Evolutionary conservation across 2,888 invertebrate genomes (phyloP).

Genomic region (Dascillus cervinus): DNA sequence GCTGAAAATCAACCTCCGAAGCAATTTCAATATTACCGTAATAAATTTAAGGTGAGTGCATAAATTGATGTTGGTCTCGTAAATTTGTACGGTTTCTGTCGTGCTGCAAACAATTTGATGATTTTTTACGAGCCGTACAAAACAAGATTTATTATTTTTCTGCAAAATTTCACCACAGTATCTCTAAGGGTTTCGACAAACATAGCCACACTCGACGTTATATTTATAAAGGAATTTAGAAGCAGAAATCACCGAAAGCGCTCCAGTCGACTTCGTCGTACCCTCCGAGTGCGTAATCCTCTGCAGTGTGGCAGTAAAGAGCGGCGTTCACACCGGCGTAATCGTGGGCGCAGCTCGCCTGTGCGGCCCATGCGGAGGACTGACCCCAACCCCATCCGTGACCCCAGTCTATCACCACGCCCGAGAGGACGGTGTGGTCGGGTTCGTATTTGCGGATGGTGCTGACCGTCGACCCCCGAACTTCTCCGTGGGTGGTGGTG

Average conservation of each 20-base stretch:
- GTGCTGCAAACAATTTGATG: no score
- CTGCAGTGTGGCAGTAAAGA: conserved; percentile 40
- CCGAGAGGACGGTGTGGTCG: conserved; percentile 37
- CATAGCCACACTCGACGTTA: no score
- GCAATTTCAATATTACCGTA: no score
- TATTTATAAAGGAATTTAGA: conserved; percentile 46
- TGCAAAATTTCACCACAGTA: no score
- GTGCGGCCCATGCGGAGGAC: conserved; percentile 48
- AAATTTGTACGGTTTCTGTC: no score
- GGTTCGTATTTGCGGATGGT: conserved; percentile 19
- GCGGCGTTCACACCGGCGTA: conserved; percentile 55
- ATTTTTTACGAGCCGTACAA: no score
- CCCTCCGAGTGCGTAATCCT: conserved; percentile 49
- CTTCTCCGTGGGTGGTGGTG: no score
- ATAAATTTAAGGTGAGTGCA: no score
- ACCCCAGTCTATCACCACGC: conserved; percentile 51
- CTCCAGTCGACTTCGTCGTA: conserved; percentile 62
- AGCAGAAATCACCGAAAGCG: conserved; percentile 59
- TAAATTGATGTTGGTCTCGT: no score
- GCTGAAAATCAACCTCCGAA: no score
- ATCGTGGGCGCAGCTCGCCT: conserved; percentile 54
- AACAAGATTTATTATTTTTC: no score
- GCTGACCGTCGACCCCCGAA: conserved; percentile 6
- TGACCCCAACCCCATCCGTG: conserved; percentile 73
- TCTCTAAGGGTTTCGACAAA: no score